A percentile compares a stretch with the other conserved stretches of the same genome.
Evolutionary conservation across 1,140 invertebrate genomes (phyloP).

Genomic region (Leptinotarsa defecta): DNA sequence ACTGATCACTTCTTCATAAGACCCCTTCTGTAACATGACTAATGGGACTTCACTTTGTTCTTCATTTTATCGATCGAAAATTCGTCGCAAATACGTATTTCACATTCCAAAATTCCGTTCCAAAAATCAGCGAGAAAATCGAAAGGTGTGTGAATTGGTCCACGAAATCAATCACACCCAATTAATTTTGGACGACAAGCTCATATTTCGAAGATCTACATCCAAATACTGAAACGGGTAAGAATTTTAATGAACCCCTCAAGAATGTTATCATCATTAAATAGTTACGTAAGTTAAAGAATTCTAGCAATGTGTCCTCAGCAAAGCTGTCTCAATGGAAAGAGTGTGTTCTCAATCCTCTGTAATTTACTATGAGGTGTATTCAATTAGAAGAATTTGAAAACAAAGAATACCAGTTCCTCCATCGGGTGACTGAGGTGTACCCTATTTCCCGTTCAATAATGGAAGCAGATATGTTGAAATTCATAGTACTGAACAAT

Average conservation of each 20-base stretch:
- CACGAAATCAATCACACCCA: neutral
- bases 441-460: conserved; percentile 31
- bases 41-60: too few relatives aligned
- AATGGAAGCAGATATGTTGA: neutral
- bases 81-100: too few relatives aligned
- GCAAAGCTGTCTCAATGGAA: conserved; percentile 14
- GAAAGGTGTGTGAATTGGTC: too few relatives aligned
- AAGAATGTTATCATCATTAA: conserved; percentile 17
- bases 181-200: conserved; percentile 1
- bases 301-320: neutral
- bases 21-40: too few relatives aligned
- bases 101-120: too few relatives aligned
- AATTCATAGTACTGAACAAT: neutral
- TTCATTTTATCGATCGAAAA: too few relatives aligned
- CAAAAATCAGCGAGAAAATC: too few relatives aligned
- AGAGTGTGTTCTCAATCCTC: conserved; percentile 15
- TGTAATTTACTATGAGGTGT: neutral
- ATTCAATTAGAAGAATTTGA: conserved; percentile 15
- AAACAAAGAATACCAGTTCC: conserved; percentile 44
- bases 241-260: conserved; percentile 22
- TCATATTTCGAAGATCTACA: neutral
- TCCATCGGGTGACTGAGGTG: conserved; percentile 34
- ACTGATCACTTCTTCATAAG: too few relatives aligned
- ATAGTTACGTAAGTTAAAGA: conserved; percentile 25
- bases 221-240: neutral